phyloP scores from a whole-genome alignment of 2,888 invertebrate species.

The Gortyna flavago region DNA sequence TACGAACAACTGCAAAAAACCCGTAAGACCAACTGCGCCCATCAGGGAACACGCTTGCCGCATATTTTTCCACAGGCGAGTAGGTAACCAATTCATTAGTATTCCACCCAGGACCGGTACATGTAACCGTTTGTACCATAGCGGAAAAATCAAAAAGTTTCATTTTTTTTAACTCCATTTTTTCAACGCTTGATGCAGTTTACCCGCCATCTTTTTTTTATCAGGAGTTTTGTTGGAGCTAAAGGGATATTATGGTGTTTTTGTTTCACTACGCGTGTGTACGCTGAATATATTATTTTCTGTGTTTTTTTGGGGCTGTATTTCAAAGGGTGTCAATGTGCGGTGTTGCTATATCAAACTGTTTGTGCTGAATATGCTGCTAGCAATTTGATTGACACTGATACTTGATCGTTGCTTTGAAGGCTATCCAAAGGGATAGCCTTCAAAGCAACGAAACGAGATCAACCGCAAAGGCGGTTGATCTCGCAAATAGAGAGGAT shows the following conservation, averaged over 20 bases:
- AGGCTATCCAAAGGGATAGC: too few species aligned
- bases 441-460: too few species aligned
- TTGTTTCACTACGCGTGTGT: slow-evolving; percentile 26
- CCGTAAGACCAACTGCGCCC: slow-evolving; percentile 50
- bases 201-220: slow-evolving; percentile 47
- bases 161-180: slow-evolving; percentile 52
- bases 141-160: slow-evolving; percentile 71
- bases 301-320: slow-evolving; percentile 17
- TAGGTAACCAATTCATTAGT: slow-evolving; percentile 78
- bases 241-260: slow-evolving; percentile 45
- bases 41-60: slow-evolving; percentile 55
- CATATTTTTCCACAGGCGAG: slow-evolving; percentile 62
- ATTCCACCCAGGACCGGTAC: slow-evolving; percentile 69
- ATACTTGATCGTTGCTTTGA: slow-evolving; percentile 18
- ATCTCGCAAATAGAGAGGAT: neutral
- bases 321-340: slow-evolving; percentile 38
- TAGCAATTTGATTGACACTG: slow-evolving; percentile 25
- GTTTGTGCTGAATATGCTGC: neutral
- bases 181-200: slow-evolving; percentile 56
- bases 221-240: slow-evolving; percentile 42
- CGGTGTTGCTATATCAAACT: slow-evolving; percentile 8
- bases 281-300: slow-evolving; percentile 41
- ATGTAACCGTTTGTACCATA: slow-evolving; percentile 62
- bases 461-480: too few species aligned
- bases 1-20: slow-evolving; percentile 29